Base-by-base conservation (phyloP, 2,113 vertebrate genomes). In the Athene noctua region DNA sequence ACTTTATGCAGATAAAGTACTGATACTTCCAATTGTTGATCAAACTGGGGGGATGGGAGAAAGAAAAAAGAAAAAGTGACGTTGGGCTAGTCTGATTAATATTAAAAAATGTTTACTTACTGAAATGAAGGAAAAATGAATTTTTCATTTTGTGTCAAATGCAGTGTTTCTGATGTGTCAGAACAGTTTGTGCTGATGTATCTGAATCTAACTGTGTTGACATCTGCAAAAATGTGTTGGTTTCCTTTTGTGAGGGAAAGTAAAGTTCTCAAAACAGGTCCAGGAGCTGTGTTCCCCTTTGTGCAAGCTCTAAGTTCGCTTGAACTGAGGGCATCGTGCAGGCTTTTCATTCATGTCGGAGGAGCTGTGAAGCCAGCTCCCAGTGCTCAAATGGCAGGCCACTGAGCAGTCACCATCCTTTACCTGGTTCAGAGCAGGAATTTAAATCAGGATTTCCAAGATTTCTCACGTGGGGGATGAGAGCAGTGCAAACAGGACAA, bases 261-360 rank as follows among this genome's bases (percentile, higher is more conserved):
- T 1, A 3, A 81, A 44, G 30, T 18, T 91, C 36, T 57, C 21
- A 15, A 32, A 65, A 52, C 8, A 51, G 47, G 26, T 25, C 57
- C n/a, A 8, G 44, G 42, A 86, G 26, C 55, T 65, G 2, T 0
- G 0, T 40, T 90, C 15, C 5, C 17, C 32, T 47, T 51, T 65
- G 47, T 10, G 1, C 15, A 10, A 38, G 23, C 10, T 14, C 52
- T 38, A 40, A 15, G 23, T 38, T 63, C 22, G 16, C 18, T 40
- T 36, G 57, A 49, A 4, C 8, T 7, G 22, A 34, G 71, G 38
- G 51, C 38, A 29, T 10, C 0, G 0, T 2, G 3, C 26, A 22
- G 15, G 22, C 19, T 5, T 87, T 52, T 65, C 7, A 5, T 47
- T 88, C 11, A 38, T 59, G 15, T 14, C 27, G 10, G 22, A 70